Base-by-base conservation (phyloP, 2,113 vertebrate genomes). In the Ahaetulla prasina region DNA sequence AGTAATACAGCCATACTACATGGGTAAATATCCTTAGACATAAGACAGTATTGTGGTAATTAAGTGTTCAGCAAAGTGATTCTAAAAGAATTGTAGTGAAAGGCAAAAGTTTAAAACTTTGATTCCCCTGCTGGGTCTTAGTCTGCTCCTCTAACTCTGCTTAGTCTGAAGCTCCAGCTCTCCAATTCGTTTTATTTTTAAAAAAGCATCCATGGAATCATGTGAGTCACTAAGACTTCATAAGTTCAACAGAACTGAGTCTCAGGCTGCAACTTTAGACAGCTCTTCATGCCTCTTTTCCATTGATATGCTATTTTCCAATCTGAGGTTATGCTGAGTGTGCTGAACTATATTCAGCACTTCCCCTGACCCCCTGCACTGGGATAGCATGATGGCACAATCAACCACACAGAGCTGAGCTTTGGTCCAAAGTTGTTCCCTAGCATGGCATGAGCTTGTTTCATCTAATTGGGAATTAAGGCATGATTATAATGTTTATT, bases 401-500 rank as follows among this genome's bases (percentile, higher is more conserved):
- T 35, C 12, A 11, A 4, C 68, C 54, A 80, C 87, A 25, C 8
- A 30, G 39, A 52, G 3, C 27, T 50, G 14, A 45, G 45, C 23
- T 39, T 92, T 50, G 23, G 27, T 85, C 39, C 11, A 35, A 57
- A 39, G 30, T 22, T 84, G 9, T 35, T 89, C 43, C 45, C 89
- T 85, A 8, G n/a, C 39, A 8, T 27, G 45, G 53, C 45, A 85
- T 85, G 87, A 68, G 93, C 91, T 74, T 91, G 88, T 74, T 91
- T 39, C 39, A 94, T 91, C 90, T 89, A 90, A 86, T 90, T 91
- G 92, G 91, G 80, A 94, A 93, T 94, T 92, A 91, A 9, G 92
- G 92, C 92, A 54, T 95, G 87, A 95, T 55, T 87, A 10, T 53
- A n/a, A 43, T 89, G 25, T 54, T 45, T 45, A n/a, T 45, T 49